Conservation (phyloP, 2,797 vertebrate species). For the Gallirallus australis region DNA sequence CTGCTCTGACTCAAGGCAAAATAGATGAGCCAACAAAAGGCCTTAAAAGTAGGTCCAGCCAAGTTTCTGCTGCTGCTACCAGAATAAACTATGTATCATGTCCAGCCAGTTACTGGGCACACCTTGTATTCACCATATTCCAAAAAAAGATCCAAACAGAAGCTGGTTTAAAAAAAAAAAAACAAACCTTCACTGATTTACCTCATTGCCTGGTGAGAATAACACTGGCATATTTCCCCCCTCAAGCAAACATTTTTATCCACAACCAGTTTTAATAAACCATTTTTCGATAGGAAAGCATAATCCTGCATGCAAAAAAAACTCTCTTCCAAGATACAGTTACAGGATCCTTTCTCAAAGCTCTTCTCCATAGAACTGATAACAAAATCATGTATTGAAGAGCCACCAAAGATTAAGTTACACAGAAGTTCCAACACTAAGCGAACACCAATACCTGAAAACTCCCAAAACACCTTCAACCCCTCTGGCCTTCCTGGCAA, state of each 20-base stretch:
- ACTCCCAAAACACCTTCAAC: not conserved
- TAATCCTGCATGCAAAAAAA: not conserved
- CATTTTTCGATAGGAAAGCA: conserved; percentile 17
- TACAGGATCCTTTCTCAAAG: conserved; percentile 47
- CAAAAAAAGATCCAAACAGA: not conserved
- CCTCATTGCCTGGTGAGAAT: not conserved
- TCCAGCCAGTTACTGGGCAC: conserved; percentile 3
- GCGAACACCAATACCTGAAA: not conserved
- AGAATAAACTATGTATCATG: conserved; percentile 44
- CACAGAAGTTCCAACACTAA: not conserved
- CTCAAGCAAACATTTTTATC: not conserved
- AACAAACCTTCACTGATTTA: not conserved
- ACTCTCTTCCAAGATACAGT: not conserved
- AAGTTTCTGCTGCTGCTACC: not conserved
- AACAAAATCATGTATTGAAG: conserved; percentile 4
- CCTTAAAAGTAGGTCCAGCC: not conserved
- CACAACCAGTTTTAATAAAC: not conserved
- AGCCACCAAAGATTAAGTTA: not conserved
- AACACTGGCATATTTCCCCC: not conserved
- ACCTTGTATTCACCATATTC: not conserved
- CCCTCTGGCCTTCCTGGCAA: not conserved
- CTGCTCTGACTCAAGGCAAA: not conserved
- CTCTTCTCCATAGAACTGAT: conserved; percentile 32
- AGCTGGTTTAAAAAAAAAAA: not conserved
- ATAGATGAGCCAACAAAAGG: not conserved